Conservation (phyloP, 1,140 invertebrate genomes). For the Leptonema lineaticorne region DNA sequence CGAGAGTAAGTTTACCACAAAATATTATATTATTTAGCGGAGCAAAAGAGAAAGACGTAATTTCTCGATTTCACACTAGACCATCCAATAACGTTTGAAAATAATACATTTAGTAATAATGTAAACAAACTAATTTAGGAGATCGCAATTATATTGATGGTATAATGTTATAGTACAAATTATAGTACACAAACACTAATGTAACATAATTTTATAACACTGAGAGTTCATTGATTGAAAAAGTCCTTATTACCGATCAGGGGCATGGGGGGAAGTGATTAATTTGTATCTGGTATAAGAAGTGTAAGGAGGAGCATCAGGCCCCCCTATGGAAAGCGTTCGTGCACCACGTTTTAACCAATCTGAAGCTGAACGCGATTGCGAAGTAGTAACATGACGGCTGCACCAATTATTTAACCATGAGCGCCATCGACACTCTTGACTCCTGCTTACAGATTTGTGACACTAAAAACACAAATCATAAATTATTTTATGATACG, state of each 20-base stretch:
- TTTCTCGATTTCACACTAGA: neutral
- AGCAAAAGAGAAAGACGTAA: neutral
- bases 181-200: too few species aligned
- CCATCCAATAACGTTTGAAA: neutral
- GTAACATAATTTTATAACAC: neutral
- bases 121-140: neutral
- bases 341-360: slow-evolving; percentile 43
- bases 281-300: slow-evolving; percentile 30
- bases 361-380: slow-evolving; percentile 42
- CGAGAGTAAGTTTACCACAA: too few species aligned
- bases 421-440: slow-evolving; percentile 47
- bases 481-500: slow-evolving; percentile 8
- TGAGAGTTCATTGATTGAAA: neutral
- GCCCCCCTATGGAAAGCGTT: slow-evolving; percentile 3
- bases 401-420: slow-evolving; percentile 45
- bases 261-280: slow-evolving; percentile 3
- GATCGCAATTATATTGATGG: neutral
- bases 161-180: too few species aligned
- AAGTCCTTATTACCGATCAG: slow-evolving; percentile 15
- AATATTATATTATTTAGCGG: too few species aligned
- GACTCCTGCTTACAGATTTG: slow-evolving; percentile 42
- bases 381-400: slow-evolving; percentile 40
- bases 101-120: neutral
- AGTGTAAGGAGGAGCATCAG: slow-evolving; percentile 26
- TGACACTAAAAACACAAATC: slow-evolving; percentile 28